Evolutionary conservation across 2,113 vertebrate species (phyloP).

Genomic region (Acrocephalus kingi): DNA sequence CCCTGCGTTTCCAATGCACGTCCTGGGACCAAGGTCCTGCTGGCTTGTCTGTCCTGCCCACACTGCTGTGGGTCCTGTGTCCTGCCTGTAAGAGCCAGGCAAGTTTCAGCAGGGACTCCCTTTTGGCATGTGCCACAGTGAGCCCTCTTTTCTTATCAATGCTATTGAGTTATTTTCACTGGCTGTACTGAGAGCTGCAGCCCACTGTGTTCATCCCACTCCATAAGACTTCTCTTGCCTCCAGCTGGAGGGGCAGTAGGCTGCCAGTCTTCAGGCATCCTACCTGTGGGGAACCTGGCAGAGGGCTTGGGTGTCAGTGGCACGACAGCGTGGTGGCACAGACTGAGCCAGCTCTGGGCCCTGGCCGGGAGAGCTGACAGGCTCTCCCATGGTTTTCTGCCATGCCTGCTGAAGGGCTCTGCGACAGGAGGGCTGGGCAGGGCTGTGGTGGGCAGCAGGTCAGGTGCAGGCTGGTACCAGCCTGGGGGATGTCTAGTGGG

Average conservation of each 20-base stretch:
- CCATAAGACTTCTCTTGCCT: not conserved
- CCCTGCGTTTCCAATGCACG: fast-evolving
- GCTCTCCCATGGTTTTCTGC: no score
- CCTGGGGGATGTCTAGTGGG: not conserved
- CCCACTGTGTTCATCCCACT: not conserved
- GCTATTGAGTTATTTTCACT: not conserved
- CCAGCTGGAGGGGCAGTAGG: not conserved
- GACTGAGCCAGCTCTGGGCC: fast-evolving
- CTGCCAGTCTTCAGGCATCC: not conserved
- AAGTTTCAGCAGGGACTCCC: not conserved
- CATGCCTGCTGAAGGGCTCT: not conserved
- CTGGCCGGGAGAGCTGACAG: not conserved
- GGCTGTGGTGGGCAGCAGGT: not conserved
- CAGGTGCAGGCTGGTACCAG: not conserved
- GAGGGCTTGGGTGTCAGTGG: not conserved
- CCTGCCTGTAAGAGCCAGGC: not conserved
- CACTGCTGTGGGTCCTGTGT: fast-evolving
- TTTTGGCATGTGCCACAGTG: not conserved
- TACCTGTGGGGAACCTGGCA: not conserved
- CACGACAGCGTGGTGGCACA: fast-evolving
- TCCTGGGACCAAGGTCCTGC: not conserved
- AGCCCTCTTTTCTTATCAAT: not conserved
- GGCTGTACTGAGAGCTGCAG: not conserved
- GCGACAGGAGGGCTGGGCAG: not conserved
- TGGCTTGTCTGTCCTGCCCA: fast-evolving